These are phyloP conservation scores for Dasyurus viverrinus DNA, from an alignment of 2,113 vertebrate species.

Conservation along the genomic window DNA sequence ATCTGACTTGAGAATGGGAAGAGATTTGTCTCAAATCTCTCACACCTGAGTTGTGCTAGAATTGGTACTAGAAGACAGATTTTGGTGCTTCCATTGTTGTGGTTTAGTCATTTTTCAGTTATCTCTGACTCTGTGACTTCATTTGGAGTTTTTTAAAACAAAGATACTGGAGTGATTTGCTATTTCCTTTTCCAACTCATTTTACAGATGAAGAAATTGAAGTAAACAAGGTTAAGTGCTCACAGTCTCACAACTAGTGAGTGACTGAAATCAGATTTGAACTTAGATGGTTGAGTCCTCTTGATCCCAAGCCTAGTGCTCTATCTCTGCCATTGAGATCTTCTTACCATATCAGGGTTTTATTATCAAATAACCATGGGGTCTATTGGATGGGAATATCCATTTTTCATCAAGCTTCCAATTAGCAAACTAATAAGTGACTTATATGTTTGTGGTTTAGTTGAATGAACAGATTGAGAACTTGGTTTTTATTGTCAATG, in stretches of 20 bases:
- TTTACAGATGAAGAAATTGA: not conserved
- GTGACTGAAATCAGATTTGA: not conserved
- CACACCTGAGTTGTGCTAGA: not conserved
- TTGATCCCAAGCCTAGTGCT: not conserved
- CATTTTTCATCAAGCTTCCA: not conserved
- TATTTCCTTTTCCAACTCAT: not conserved
- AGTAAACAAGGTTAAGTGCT: not conserved
- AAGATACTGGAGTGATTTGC: not conserved
- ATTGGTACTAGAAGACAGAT: not conserved
- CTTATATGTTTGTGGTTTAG: not conserved
- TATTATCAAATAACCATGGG: not conserved
- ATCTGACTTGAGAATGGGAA: not conserved
- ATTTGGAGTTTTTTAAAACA: not conserved
- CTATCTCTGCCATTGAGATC: not conserved
- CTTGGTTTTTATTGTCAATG: not conserved
- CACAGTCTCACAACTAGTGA: not conserved
- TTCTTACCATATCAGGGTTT: not conserved
- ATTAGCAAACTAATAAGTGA: not conserved
- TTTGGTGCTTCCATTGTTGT: not conserved
- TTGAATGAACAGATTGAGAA: not conserved
- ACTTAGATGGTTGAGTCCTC: not conserved
- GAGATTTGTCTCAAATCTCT: not conserved
- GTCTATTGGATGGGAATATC: not conserved
- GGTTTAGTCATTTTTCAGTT: not conserved
- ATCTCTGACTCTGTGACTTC: not conserved